A percentile compares a stretch with the other conserved stretches of the same genome.
phyloP scores from a whole-genome alignment of 1,140 invertebrate species.

The Brachionus sp. region DNA sequence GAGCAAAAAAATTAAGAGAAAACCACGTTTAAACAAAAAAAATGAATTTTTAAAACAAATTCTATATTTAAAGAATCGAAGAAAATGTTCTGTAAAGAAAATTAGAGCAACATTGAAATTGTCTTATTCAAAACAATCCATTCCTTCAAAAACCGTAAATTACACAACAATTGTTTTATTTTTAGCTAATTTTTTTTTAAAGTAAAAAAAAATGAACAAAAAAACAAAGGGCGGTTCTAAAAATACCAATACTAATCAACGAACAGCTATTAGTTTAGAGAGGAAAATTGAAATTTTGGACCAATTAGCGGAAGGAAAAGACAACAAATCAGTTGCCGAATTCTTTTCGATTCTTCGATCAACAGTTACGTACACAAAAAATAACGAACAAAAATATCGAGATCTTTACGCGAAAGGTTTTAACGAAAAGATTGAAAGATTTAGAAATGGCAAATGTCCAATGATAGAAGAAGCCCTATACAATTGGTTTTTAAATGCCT shows the following conservation, averaged over 20 bases:
- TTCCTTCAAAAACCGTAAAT: no score
- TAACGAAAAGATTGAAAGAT: conserved; percentile 23
- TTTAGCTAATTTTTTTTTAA: no score
- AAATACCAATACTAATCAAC: neutral
- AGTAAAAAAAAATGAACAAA: neutral
- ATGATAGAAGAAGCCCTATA: neutral
- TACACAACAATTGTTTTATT: no score
- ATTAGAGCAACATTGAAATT: no score
- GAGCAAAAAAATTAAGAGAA: no score
- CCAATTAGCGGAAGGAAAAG: neutral
- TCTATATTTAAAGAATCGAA: no score
- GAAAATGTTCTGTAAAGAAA: no score
- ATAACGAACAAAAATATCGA: neutral
- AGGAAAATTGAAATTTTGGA: neutral
- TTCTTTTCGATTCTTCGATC: neutral
- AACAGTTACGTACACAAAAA: neutral
- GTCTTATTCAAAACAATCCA: no score
- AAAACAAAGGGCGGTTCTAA: neutral
- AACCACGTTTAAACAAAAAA: no score
- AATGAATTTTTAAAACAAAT: no score
- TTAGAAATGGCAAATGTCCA: neutral
- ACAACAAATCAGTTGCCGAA: neutral
- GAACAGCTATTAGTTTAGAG: conserved; percentile 5
- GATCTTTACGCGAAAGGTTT: neutral
- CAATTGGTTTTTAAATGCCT: conserved; percentile 21